These are phyloP conservation scores for Drosophila monieri DNA, from an alignment of 2,888 invertebrate species.

Conservation along the genomic window DNA sequence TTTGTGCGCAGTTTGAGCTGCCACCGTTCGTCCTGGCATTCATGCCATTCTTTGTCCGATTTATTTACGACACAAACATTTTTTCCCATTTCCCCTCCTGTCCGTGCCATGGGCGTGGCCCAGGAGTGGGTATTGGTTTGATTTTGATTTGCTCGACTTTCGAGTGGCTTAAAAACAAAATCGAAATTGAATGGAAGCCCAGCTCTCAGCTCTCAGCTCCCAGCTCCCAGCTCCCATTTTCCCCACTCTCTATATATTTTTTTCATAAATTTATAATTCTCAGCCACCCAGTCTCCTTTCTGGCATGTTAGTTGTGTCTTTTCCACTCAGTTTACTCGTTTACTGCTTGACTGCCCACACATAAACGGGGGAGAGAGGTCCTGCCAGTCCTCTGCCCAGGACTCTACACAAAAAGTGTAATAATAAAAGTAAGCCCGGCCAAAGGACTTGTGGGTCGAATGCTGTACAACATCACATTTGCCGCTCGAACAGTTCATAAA, in stretches of 20 bases:
- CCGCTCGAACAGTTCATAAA: slow-evolving; percentile 61
- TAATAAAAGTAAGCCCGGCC: slow-evolving; percentile 21
- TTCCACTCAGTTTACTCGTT: slow-evolving; percentile 46
- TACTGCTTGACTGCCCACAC: slow-evolving; percentile 66
- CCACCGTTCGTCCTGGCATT: neutral
- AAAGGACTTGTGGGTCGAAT: slow-evolving; percentile 43
- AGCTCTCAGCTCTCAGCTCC: no score
- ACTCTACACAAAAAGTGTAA: slow-evolving; percentile 5
- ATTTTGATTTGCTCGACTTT: slow-evolving; percentile 59
- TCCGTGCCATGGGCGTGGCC: slow-evolving; percentile 19
- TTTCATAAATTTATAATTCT: slow-evolving; percentile 61
- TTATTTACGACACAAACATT: slow-evolving; percentile 40
- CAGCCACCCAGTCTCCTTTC: slow-evolving; percentile 13
- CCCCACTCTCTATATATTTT: no score
- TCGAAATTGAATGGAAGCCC: slow-evolving; percentile 64
- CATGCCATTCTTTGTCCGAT: slow-evolving; percentile 32
- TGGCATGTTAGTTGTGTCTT: slow-evolving; percentile 31
- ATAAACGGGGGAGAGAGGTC: slow-evolving; percentile 18
- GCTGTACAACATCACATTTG: slow-evolving; percentile 70
- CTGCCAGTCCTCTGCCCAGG: neutral
- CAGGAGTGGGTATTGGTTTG: slow-evolving; percentile 7
- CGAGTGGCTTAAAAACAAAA: slow-evolving; percentile 53
- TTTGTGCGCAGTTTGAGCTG: slow-evolving; percentile 44
- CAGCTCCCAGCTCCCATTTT: no score
- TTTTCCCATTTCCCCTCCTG: neutral